Conservation (phyloP, 1,140 invertebrate genomes). For the Teleogryllus occipitalis region DNA sequence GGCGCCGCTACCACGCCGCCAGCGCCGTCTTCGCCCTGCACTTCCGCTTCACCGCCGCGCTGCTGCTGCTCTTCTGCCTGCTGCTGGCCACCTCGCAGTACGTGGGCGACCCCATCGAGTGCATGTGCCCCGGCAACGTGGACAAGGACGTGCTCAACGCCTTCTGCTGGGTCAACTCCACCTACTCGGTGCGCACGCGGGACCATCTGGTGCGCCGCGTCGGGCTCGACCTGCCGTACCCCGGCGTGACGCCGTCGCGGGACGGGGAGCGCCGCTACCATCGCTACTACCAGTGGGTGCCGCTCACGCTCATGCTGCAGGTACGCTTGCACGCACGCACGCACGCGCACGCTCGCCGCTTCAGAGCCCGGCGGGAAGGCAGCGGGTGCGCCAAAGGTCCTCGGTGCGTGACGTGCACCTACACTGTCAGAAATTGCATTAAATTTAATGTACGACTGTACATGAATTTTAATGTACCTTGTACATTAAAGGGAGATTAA, state of each 20-base stretch:
- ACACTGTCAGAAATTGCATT: no score
- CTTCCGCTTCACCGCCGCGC: conserved; percentile 46
- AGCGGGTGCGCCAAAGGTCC: no score
- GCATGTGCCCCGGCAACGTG: conserved; percentile 35
- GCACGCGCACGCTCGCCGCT: no score
- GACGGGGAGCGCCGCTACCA: neutral
- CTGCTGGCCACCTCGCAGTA: conserved; percentile 48
- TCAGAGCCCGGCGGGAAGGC: no score
- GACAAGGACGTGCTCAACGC: conserved; percentile 80
- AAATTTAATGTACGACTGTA: no score
- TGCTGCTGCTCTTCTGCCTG: conserved; percentile 44
- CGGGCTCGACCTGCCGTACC: neutral
- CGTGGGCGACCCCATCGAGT: conserved; percentile 55
- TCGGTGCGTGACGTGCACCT: no score
- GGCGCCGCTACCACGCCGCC: conserved; percentile 35
- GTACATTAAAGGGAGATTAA: no score
- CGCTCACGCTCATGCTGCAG: conserved; percentile 9
- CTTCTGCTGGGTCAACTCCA: conserved; percentile 95
- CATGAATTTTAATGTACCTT: no score
- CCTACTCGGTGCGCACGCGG: conserved; percentile 55
- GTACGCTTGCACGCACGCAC: neutral
- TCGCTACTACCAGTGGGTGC: conserved; percentile 18
- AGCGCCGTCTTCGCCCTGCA: conserved; percentile 52
- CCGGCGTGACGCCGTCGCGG: neutral
- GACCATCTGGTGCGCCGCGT: neutral